Evolutionary conservation across 1,140 invertebrate genomes (phyloP), one percentile per base, ranked within the genome.

Genomic region (Pachyrhynchus sulphureomaculatus): DNA sequence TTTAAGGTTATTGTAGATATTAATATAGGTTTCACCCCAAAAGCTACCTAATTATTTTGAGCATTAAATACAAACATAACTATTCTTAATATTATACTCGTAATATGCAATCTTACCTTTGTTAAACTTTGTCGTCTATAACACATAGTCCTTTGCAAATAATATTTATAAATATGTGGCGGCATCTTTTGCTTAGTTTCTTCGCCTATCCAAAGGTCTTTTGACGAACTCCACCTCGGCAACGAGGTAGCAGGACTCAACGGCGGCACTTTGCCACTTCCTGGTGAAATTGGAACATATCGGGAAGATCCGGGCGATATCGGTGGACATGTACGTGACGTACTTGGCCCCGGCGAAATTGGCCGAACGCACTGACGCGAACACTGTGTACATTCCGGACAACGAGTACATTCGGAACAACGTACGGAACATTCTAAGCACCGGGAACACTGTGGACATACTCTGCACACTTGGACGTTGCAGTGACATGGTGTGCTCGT

Each of bases 111-210:
- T 24, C 67, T 83, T 83, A 86, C 84, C 84, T 83, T 82, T 26
- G 49, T 54, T 39, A 81, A 63, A 63, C 79, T 79, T 68, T 82
- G 80, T 37, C 81, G 76, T 2, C 79, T 75, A 58, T 80, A 84
- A 47, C 80, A 78, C 67, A 78, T 77, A 12, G 76, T 82, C 26
- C 80, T 75, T 20, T 82, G 81, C 65, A 85, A 80, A 69, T 87
- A 87, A 73, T 87, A 87, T 70, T 85, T 86, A 73, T 85, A 86
- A 65, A 87, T 84, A 65, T 87, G 84, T n/a, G 78, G 77, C 1
- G 85, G 86, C 67, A 87, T 68, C 0, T 81, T 78, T 20, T 80
- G 77, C 60, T 82, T 83, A 17, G 86, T 87, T 72, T 87, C 85
- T 68, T 86, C 83, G 12, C 86, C 86, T 64, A 87, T 86, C 85